Base-by-base conservation (phyloP, 2,113 vertebrate genomes). In the Microcebus tavaratra region DNA sequence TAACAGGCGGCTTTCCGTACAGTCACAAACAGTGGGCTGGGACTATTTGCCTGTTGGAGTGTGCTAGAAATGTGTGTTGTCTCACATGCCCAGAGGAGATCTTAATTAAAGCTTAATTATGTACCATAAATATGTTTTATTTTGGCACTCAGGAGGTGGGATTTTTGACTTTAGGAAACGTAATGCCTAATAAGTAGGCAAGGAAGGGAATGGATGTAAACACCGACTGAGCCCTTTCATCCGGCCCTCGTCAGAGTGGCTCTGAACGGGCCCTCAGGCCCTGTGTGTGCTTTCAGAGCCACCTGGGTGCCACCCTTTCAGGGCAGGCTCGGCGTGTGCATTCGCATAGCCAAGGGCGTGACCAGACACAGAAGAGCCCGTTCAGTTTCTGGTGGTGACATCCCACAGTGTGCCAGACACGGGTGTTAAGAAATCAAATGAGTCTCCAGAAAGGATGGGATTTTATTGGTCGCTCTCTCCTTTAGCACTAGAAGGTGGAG, bases 81-180 rank as follows among this genome's bases (percentile, higher is more conserved):
- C 95, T 96, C 50, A 34, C 10, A 67, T 20, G 65, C 87, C 94
- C 93, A 89, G 93, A 93, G 96, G 92, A 97, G 92, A 88, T 96
- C 76, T 89, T 96, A 97, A 97, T 96, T 91, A 87, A 95, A 93
- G 94, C 85, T 59, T 97, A 88, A 98, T 97, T 93, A 97, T 80
- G 78, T 29, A 63, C 95, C 84, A 95, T 95, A 97, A 95, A 95
- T 90, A 95, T 53, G 84, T 15, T 57, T 94, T 95, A 57, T 92
- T 97, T 89, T 50, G 91, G 87, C 48, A 72, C 14, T 45, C 39
- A 75, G 91, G 91, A 95, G 90, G 75, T 81, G 67, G 84, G 86
- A 57, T 88, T 97, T 97, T 87, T 63, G 53, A 78, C 90, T 75
- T 97, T 63, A 95, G 78, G 94, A 94, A 95, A 81, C 42, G 61